Evolutionary conservation across 2,113 vertebrate species (phyloP).

Genomic region (Empidonax alnorum): DNA sequence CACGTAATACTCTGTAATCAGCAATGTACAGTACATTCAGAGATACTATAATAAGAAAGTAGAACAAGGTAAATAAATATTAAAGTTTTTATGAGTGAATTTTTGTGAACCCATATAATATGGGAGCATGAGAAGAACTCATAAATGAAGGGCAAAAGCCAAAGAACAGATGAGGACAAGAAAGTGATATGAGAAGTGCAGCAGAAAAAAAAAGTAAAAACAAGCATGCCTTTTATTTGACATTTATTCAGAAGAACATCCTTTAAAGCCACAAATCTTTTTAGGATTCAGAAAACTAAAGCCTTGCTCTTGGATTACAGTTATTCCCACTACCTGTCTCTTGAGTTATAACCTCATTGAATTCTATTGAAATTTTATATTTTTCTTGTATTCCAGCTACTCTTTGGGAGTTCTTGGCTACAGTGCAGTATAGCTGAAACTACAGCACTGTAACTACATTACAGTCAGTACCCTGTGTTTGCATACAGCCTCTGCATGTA

Average conservation of each 20-base stretch:
- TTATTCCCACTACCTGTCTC: slow-evolving; percentile 6
- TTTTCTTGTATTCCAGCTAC: neutral
- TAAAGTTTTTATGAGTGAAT: slow-evolving; percentile 54
- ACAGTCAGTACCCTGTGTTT: neutral
- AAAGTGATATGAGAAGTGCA: neutral
- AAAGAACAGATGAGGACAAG: neutral
- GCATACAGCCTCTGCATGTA: neutral
- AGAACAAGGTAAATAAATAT: slow-evolving; percentile 38
- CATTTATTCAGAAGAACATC: neutral
- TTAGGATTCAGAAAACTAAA: neutral
- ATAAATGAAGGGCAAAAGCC: slow-evolving; percentile 44
- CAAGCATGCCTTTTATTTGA: neutral
- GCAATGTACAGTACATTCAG: slow-evolving; percentile 39
- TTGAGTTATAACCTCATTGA: slow-evolving; percentile 23
- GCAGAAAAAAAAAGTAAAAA: neutral
- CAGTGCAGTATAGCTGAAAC: neutral
- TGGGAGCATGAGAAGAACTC: slow-evolving; percentile 13
- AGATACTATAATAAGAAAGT: neutral
- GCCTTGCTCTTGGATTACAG: slow-evolving; percentile 16
- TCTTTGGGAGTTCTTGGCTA: slow-evolving; percentile 2
- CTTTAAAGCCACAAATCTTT: neutral
- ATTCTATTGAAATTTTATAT: neutral
- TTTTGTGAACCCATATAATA: neutral
- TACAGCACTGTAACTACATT: neutral
- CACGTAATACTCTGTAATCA: slow-evolving; percentile 19